A percentile compares a stretch with the other conserved stretches of the same genome.
These are phyloP conservation scores for Cygnus buccinator DNA, from an alignment of 2,113 vertebrate species.

Conservation along the genomic window DNA sequence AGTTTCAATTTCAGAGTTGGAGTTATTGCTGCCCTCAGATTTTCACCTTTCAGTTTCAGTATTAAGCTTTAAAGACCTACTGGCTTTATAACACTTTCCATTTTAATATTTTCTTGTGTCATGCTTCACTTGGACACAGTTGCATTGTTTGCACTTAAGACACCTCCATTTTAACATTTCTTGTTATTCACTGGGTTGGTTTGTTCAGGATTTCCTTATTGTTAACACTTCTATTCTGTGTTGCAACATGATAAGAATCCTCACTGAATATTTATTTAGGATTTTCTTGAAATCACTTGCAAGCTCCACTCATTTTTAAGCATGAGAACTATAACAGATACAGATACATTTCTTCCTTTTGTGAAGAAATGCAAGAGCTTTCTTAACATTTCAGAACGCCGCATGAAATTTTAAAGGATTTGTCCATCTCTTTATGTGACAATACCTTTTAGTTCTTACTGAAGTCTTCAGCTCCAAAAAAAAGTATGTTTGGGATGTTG, in stretches of 20 bases:
- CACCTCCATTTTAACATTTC: background rate
- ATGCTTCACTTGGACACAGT: background rate
- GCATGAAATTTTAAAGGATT: background rate
- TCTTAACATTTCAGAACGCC: background rate
- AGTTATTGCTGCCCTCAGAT: constrained; percentile 26
- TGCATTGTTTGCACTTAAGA: background rate
- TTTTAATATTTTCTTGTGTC: constrained; percentile 16
- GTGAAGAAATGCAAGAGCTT: background rate
- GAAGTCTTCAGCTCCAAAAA: background rate
- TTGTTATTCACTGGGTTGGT: background rate
- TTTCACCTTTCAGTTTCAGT: constrained; percentile 48
- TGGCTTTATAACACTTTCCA: constrained; percentile 32
- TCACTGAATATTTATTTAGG: background rate
- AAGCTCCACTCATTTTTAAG: background rate
- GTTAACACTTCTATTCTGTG: background rate
- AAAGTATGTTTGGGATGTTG: background rate
- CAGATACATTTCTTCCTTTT: background rate
- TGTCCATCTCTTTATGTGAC: background rate
- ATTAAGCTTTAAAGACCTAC: constrained; percentile 41
- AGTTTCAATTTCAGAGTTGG: constrained; percentile 56
- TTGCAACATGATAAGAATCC: background rate
- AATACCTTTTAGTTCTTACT: background rate
- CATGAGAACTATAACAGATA: background rate
- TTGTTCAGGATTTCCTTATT: background rate
- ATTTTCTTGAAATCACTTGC: background rate